Percentiles rank a stretch among this genome's conserved stretches.
phyloP scores from a whole-genome alignment of 37 sponge, comb jelly and placozoan genomes.

The Spongia lamella region DNA sequence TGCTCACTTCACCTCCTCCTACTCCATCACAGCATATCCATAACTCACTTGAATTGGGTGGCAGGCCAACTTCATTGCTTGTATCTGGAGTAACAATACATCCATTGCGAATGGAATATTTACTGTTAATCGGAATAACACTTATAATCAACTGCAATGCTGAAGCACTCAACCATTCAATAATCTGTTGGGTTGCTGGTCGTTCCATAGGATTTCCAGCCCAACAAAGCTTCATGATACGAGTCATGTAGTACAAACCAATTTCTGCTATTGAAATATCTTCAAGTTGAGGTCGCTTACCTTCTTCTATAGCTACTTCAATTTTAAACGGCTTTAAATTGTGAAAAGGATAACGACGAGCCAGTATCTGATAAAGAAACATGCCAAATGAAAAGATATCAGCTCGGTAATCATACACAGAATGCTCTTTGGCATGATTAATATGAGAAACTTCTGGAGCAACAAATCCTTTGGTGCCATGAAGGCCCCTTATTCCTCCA shows the following conservation, averaged over 20 bases:
- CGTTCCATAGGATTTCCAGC: constrained; percentile 11
- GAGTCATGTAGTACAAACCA: constrained; percentile 17
- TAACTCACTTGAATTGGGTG: constrained; percentile 23
- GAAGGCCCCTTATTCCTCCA: constrained; percentile 21
- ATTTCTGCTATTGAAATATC: constrained; percentile 1
- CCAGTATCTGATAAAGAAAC: constrained; percentile 19
- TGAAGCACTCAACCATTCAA: background rate
- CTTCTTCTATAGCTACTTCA: background rate
- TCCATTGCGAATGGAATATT: constrained; percentile 37
- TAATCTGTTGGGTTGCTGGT: constrained; percentile 2
- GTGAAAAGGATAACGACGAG: constrained; percentile 11
- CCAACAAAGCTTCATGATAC: constrained; percentile 35
- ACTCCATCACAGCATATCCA: constrained; percentile 71
- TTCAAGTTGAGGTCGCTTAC: constrained; percentile 9
- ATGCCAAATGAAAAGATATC: constrained; percentile 40
- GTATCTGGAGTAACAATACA: constrained; percentile 42
- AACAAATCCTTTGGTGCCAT: constrained; percentile 34
- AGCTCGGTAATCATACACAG: constrained; percentile 19
- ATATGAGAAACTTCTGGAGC: constrained; percentile 41
- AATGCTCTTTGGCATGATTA: background rate
- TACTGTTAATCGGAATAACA: constrained; percentile 1
- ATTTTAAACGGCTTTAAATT: constrained; percentile 2
- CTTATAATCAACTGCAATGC: constrained; percentile 13
- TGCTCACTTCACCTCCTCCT: constrained; percentile 52
- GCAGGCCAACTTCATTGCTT: constrained; percentile 15